Conservation (phyloP, 2,888 invertebrate genomes). For the Ariolimax columbianus region DNA sequence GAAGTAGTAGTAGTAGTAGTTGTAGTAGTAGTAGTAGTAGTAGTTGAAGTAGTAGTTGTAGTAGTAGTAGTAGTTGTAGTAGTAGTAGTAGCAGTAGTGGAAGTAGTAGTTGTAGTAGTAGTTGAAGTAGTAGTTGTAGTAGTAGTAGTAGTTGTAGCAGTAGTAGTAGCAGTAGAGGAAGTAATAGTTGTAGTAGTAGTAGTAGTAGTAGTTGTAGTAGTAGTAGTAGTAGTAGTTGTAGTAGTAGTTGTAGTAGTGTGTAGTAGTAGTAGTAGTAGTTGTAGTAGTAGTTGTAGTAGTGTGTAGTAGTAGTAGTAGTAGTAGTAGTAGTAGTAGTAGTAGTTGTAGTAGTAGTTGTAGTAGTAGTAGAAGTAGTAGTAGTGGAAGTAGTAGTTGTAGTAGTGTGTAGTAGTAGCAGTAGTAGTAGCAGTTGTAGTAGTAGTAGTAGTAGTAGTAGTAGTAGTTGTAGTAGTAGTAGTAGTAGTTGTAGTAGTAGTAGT, state of each 20-base stretch:
- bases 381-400: too few species aligned
- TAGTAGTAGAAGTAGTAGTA: constrained; percentile 21
- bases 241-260: too few species aligned
- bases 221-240: background rate
- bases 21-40: background rate
- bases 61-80: constrained; percentile 43
- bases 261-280: constrained; percentile 28
- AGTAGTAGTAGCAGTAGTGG: too few species aligned
- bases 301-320: too few species aligned
- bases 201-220: constrained; percentile 4
- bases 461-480: constrained; percentile 26
- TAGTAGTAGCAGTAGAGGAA: too few species aligned
- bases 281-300: constrained; percentile 42
- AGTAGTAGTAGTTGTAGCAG: too few species aligned
- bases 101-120: constrained; percentile 33
- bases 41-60: constrained; percentile 17
- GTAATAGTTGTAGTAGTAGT: too few species aligned
- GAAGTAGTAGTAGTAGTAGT: background rate
- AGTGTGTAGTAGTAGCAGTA: too few species aligned
- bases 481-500: constrained; percentile 19
- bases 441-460: constrained; percentile 31
- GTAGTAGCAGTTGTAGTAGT: constrained; percentile 25
- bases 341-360: constrained; percentile 39
- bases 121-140: constrained; percentile 15
- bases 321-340: constrained; percentile 43